These are phyloP conservation scores for Pterocles orientalis DNA, from an alignment of 2,113 vertebrate species.

Conservation along the genomic window DNA sequence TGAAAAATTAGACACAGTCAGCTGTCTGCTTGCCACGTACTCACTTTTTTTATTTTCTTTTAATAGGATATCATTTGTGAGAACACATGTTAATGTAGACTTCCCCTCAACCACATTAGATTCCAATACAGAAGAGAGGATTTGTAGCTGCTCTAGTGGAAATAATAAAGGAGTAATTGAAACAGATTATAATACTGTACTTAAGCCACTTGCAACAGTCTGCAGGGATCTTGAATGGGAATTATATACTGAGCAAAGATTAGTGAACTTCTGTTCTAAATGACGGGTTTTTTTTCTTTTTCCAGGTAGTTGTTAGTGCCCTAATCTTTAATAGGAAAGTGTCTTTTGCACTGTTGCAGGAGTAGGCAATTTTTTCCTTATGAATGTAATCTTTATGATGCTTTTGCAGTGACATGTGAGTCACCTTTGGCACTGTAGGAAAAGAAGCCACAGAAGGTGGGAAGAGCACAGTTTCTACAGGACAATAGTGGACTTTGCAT, in stretches of 20 bases:
- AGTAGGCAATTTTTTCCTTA: constrained; percentile 55
- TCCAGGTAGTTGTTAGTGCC: neutral
- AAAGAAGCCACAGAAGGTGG: neutral
- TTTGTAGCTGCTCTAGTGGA: neutral
- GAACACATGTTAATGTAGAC: neutral
- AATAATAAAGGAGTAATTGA: constrained; percentile 39
- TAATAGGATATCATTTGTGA: neutral
- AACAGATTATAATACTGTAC: neutral
- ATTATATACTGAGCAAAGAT: neutral
- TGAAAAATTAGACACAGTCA: neutral
- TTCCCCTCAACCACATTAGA: neutral
- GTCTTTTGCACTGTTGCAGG: neutral
- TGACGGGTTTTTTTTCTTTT: neutral
- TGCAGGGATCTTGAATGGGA: neutral
- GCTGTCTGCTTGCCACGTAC: neutral
- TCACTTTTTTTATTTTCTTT: neutral
- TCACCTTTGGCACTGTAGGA: neutral
- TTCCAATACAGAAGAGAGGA: neutral
- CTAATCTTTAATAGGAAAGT: constrained; percentile 28
- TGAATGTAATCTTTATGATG: constrained; percentile 10
- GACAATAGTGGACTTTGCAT: neutral
- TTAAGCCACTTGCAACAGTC: constrained; percentile 36
- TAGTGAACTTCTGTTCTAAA: constrained; percentile 26
- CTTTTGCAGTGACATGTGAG: neutral
- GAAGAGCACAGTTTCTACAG: neutral